phyloP scores from a whole-genome alignment of 2,888 invertebrate genomes.

The Lepidochrysops patricia region DNA sequence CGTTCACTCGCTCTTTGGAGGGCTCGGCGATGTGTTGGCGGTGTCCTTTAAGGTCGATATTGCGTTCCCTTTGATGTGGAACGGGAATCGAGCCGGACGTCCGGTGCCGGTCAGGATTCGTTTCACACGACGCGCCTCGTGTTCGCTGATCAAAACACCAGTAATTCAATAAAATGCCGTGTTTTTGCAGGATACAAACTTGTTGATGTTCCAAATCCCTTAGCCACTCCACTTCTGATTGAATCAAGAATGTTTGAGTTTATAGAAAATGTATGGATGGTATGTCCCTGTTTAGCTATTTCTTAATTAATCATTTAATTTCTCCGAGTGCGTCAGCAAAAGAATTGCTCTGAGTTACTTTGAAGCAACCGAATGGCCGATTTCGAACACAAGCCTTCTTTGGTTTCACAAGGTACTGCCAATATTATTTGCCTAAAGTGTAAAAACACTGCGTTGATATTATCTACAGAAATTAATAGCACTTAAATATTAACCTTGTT shows the following conservation, averaged over 20 bases:
- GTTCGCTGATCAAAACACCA: constrained; percentile 29
- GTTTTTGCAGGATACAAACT: not conserved
- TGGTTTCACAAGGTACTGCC: too few species aligned
- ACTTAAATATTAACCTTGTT: not conserved
- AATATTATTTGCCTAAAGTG: not conserved
- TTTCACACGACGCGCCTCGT: constrained; percentile 63
- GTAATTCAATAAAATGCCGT: constrained; percentile 15
- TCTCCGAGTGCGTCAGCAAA: too few species aligned
- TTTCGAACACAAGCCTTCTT: too few species aligned
- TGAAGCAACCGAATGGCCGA: too few species aligned
- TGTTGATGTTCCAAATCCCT: too few species aligned
- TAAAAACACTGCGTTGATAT: too few species aligned
- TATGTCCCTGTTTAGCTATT: too few species aligned
- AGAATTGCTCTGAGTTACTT: too few species aligned
- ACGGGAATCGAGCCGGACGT: constrained; percentile 74
- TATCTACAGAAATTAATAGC: not conserved
- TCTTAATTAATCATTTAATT: too few species aligned
- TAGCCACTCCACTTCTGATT: too few species aligned
- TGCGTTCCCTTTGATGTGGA: constrained; percentile 67
- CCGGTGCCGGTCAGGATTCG: constrained; percentile 74
- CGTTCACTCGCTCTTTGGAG: not conserved
- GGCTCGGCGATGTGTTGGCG: not conserved
- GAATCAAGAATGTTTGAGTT: too few species aligned
- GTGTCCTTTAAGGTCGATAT: constrained; percentile 46
- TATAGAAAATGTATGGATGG: too few species aligned